Evolutionary conservation across 1,140 invertebrate genomes (phyloP).

Genomic region (Pararge aegeria): DNA sequence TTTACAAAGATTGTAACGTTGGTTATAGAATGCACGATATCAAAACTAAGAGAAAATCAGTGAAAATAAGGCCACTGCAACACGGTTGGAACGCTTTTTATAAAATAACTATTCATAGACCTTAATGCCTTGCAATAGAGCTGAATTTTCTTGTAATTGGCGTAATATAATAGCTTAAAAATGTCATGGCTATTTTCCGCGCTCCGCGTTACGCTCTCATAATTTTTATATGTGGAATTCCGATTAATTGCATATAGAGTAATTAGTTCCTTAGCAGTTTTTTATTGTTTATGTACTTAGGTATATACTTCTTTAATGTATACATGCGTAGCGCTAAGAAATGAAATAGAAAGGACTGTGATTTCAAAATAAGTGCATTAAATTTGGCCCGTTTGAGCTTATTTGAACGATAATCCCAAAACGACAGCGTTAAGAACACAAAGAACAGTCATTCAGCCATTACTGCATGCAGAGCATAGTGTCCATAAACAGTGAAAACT

Average conservation of each 20-base stretch:
- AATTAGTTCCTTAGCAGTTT: background rate
- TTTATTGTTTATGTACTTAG: background rate
- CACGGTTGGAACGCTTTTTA: background rate
- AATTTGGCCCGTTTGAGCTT: no score
- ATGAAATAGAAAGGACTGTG: no score
- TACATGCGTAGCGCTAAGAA: no score
- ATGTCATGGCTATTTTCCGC: conserved; percentile 18
- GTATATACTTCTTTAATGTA: no score
- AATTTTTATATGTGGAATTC: conserved; percentile 12
- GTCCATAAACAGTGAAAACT: no score
- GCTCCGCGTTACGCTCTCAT: conserved; percentile 25
- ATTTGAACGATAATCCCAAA: no score
- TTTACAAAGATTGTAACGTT: conserved; percentile 1
- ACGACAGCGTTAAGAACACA: no score
- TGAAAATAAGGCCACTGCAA: conserved; percentile 4
- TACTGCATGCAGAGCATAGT: no score
- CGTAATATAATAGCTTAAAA: conserved; percentile 11
- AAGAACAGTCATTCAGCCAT: no score
- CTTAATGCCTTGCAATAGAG: background rate
- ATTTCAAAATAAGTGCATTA: no score
- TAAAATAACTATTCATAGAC: background rate
- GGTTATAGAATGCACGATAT: background rate
- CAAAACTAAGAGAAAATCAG: conserved; percentile 5
- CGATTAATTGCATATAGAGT: background rate
- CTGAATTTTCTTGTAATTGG: background rate